Percentiles rank a stretch among this genome's conserved stretches.
These are phyloP conservation scores for Mythimna loreyi DNA, from an alignment of 2,888 invertebrate species.

Conservation along the genomic window DNA sequence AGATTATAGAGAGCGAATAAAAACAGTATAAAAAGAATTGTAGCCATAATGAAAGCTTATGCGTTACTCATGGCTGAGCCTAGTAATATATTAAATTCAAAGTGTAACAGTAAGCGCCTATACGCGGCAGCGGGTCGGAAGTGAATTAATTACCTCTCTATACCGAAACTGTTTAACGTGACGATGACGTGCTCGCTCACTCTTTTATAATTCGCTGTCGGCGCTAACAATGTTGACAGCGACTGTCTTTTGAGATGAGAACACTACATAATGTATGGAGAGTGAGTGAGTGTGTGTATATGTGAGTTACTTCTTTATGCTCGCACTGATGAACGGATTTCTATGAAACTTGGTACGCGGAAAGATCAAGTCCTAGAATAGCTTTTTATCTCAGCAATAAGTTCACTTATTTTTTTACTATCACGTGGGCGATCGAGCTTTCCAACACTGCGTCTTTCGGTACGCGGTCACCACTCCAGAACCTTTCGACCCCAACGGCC, in stretches of 20 bases:
- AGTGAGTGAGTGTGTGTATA: too few species aligned
- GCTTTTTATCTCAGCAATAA: too few species aligned
- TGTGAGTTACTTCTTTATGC: too few species aligned
- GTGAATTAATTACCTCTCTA: slow-evolving; percentile 71
- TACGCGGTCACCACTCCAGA: too few species aligned
- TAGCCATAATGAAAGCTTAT: not conserved
- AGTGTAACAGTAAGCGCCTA: slow-evolving; percentile 30
- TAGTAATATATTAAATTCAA: slow-evolving; percentile 32
- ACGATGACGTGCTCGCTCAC: slow-evolving; percentile 43
- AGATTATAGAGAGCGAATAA: not conserved
- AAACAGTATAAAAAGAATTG: not conserved
- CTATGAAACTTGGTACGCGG: too few species aligned
- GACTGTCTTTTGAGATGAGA: slow-evolving; percentile 8
- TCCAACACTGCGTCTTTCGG: too few species aligned
- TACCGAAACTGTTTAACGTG: slow-evolving; percentile 63
- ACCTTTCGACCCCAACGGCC: too few species aligned
- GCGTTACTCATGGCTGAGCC: not conserved
- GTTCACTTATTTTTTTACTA: too few species aligned
- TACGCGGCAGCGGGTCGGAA: slow-evolving; percentile 59
- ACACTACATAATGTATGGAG: not conserved
- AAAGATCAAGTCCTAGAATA: too few species aligned
- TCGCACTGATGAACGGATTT: too few species aligned
- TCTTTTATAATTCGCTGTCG: slow-evolving; percentile 44
- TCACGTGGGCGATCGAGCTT: too few species aligned
- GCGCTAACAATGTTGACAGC: slow-evolving; percentile 36